Evolutionary conservation across 2,113 vertebrate genomes (phyloP), one percentile per base, ranked within the genome.

Genomic region (Notarius quadriscutis): DNA sequence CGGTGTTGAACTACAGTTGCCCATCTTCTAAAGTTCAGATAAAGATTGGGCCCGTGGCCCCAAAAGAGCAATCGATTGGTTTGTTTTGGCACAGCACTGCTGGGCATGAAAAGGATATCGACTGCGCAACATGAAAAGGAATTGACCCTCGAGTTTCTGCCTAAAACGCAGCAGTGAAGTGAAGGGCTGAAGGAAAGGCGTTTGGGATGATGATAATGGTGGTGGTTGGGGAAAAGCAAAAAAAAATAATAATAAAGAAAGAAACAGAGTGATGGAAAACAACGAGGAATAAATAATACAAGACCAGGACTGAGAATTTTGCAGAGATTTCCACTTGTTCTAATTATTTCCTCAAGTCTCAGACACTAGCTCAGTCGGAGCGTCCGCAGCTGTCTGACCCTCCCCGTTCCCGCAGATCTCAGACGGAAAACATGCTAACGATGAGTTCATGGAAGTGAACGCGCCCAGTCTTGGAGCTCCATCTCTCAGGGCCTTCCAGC

Each of bases 41-140:
- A 83, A 60, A 90, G 90, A 91, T 86, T 87, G 67, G 41, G 69
- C 57, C 80, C 27, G 62, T 65, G 67, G 88, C 84, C 74, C 86
- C 71, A 78, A 57, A 48, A 87, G 80, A 84, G 27, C 57, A 84
- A 91, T 84, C 88, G 84, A 89, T 87, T 82, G 81, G 74, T 87
- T 81, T 90, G 88, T 91, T 92, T 88, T 87, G 89, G 80, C 89
- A 81, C 84, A 60, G 84, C 79, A 87, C 87, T 51, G 79, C 48
- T 78, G 69, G 62, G 65, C 58, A 90, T 84, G 87, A 88, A 89
- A 90, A 88, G 72, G 88, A 81, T 62, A 87, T 79, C 60, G 87
- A 90, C 87, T 89, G 81, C 51, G 79, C 88, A 87, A 87, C 81
- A 89, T 88, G 81, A 89, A 92, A 89, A 89, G 85, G 85, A 90